These are phyloP conservation scores for Pseudomugil tenellus DNA, from an alignment of 2,797 vertebrate genomes.

Conservation along the genomic window DNA sequence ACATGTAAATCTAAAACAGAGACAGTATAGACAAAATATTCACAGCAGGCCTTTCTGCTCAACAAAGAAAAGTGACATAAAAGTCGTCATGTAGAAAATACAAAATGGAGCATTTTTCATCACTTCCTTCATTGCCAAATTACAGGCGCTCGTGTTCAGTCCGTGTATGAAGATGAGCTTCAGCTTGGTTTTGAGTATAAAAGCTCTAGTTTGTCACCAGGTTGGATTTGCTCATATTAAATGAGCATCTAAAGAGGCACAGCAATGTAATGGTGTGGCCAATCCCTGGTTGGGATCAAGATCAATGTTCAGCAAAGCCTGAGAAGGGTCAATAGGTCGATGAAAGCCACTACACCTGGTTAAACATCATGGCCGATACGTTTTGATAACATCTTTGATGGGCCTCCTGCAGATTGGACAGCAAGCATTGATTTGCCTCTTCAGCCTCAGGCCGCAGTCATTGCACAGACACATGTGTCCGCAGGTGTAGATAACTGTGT, in stretches of 20 bases:
- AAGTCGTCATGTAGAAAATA: not conserved
- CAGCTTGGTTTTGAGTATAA: conserved; percentile 21
- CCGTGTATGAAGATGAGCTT: conserved; percentile 25
- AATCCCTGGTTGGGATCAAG: conserved; percentile 41
- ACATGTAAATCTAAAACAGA: conserved; percentile 51
- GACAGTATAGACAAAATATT: conserved; percentile 39
- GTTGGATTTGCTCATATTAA: conserved; percentile 34
- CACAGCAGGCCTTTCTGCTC: conserved; percentile 54
- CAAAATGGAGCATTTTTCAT: conserved; percentile 18
- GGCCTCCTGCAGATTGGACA: conserved; percentile 96
- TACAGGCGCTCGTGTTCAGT: conserved; percentile 36
- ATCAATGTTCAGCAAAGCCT: conserved; percentile 55
- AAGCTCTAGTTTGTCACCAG: conserved; percentile 30
- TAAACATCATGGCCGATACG: conserved; percentile 90
- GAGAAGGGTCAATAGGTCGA: conserved; percentile 51
- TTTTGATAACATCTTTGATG: conserved; percentile 99
- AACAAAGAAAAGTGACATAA: conserved; percentile 38
- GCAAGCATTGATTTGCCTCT: conserved; percentile 93
- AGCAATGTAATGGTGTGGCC: conserved; percentile 54
- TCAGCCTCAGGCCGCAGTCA: conserved; percentile 94
- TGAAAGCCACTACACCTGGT: conserved; percentile 26
- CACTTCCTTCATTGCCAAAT: conserved; percentile 26
- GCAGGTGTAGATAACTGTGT: conserved; percentile 98
- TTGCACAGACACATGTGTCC: conserved; percentile 99
- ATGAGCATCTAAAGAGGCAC: conserved; percentile 64